Base-by-base conservation (phyloP, 1,140 invertebrate species). In the Drusus annulatus region DNA sequence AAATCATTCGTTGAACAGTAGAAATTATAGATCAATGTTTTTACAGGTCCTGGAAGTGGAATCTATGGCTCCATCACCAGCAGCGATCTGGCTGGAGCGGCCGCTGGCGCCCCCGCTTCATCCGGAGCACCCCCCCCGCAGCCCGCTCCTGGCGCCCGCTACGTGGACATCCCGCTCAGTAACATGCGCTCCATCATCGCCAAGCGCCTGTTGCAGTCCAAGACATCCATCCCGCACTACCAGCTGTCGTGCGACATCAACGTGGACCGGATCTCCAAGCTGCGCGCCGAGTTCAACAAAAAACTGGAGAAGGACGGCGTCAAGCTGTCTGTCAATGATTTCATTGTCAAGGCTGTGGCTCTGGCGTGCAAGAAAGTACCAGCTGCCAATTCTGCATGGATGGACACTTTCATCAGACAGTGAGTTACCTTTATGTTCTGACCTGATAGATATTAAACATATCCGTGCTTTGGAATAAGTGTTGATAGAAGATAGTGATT, bases 261-360 rank as follows among this genome's bases (percentile, higher is more conserved):
- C 85, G 93, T 99, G 85, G 97, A 99, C 85, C 93, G 93, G 84
- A 89, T 89, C 2, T 62, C 95, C 10, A 89, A 90, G 65, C 88
- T 95, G 85, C 90, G 94, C 63, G 90, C 91, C 78, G 89, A 90
- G 86, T 92, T 98, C 56, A 94, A 98, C 83, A 94, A 94, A 77
- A 89, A 94, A 81, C 89, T 98, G 50, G 94, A 94, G 63, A 97
- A 96, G 85, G 92, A 97, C 21, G 94, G 94, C 69, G 86, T 93
- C 16, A 97, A 98, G 89, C 85, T 99, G 15, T 98, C 97, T 23
- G 93, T 99, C 0, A 99, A 99, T 87, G 98, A 99, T 88, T 98
- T 99, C 84, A 95, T 99, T 63, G 96, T 99, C 58, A 99, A 99
- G 88, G 98, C 97, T 1, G 93, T 96, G 17, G 97, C 98, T 3